A percentile compares a stretch with the other conserved stretches of the same genome.
Evolutionary conservation across 2,113 vertebrate genomes (phyloP).

Genomic region (Morone chrysops): DNA sequence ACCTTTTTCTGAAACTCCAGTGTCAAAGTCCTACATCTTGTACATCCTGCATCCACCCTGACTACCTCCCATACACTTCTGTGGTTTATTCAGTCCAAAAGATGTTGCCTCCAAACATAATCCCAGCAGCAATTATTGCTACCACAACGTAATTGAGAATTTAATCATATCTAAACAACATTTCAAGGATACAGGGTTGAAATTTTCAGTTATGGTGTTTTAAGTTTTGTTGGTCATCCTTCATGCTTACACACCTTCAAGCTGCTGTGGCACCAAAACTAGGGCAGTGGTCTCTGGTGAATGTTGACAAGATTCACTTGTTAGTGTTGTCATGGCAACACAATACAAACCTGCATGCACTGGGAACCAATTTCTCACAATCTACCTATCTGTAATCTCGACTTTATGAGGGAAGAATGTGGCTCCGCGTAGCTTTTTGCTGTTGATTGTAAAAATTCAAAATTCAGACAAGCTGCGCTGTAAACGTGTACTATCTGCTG

Average conservation of each 20-base stretch:
- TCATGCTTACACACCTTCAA: not conserved
- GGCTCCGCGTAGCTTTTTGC: not conserved
- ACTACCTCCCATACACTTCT: not conserved
- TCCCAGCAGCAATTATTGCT: not conserved
- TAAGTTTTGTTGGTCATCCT: not conserved
- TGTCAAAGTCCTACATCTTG: not conserved
- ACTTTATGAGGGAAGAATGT: not conserved
- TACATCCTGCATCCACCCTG: not conserved
- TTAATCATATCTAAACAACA: not conserved
- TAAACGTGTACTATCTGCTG: not conserved
- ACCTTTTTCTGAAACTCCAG: too few species aligned
- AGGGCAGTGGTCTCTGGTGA: slow-evolving; percentile 31
- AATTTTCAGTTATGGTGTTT: not conserved
- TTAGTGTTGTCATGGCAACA: slow-evolving; percentile 26
- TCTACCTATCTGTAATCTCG: not conserved
- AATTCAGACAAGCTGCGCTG: not conserved
- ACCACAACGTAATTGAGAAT: not conserved
- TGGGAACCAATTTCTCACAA: not conserved
- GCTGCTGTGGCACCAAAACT: slow-evolving; percentile 4
- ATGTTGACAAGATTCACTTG: slow-evolving; percentile 1
- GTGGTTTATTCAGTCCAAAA: not conserved
- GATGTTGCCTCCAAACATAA: not conserved
- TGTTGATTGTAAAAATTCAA: not conserved
- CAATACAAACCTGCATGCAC: not conserved
- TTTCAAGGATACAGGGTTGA: not conserved